Conservation (phyloP, 2,797 vertebrate genomes). For the Hypotaenidia philippensis region DNA sequence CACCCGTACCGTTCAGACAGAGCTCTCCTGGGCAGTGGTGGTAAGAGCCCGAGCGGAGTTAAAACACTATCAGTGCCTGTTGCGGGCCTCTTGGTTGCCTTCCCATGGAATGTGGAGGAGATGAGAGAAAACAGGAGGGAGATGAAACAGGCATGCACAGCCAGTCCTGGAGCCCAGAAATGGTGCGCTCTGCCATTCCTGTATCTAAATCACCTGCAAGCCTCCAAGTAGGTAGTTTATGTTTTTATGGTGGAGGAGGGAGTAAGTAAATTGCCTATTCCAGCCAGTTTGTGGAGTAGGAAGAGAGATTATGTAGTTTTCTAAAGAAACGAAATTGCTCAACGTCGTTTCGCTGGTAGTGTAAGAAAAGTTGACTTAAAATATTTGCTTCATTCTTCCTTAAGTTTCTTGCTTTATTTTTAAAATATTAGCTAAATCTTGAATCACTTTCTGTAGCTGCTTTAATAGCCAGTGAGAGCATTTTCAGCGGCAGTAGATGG, state of each 20-base stretch:
- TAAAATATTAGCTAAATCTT: background rate
- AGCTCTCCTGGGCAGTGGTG: background rate
- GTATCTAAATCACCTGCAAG: constrained; percentile 45
- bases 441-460: background rate
- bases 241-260: background rate
- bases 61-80: constrained; percentile 56
- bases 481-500: background rate
- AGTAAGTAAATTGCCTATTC: background rate
- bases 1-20: background rate
- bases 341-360: background rate
- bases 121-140: constrained; percentile 83
- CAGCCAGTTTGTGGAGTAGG: background rate
- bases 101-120: constrained; percentile 87
- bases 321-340: background rate
- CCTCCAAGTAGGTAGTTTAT: background rate
- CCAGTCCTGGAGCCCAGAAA: constrained; percentile 26
- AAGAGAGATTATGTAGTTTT: background rate
- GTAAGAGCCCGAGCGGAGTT: background rate
- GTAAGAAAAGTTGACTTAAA: background rate
- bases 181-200: background rate
- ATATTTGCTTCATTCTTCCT: background rate
- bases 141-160: constrained; percentile 64
- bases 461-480: background rate
- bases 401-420: background rate
- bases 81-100: constrained; percentile 55